Evolutionary conservation across 30 jellyfish, hydroid and myxozoan genomes (phyloP).

Genomic region (Aurelia sp.): DNA sequence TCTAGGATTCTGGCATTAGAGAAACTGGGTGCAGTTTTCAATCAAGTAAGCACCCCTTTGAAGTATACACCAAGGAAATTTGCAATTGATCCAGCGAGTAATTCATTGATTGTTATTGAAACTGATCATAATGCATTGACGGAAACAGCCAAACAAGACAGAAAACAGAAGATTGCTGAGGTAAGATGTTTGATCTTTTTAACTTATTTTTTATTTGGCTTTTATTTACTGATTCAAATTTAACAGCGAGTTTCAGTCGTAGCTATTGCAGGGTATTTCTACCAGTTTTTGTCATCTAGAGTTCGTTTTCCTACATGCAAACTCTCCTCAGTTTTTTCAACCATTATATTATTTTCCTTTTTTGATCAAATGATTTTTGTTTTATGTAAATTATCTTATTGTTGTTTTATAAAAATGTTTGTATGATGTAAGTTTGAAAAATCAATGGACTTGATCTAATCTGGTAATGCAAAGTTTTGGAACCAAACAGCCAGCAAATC

Average conservation of each 20-base stretch:
- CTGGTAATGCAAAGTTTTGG: not conserved
- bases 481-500: not conserved
- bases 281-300: not conserved
- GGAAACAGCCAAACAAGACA: slow-evolving; percentile 76
- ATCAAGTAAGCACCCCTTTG: slow-evolving; percentile 91
- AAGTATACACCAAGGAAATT: slow-evolving; percentile 96
- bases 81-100: slow-evolving; percentile 75
- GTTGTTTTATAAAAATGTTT: too few species aligned
- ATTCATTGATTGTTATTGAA: slow-evolving; percentile 77
- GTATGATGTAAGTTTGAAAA: too few species aligned
- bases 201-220: not conserved
- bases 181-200: slow-evolving; percentile 19
- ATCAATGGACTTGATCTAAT: not conserved
- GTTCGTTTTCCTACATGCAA: not conserved
- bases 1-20: slow-evolving; percentile 92
- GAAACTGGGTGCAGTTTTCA: slow-evolving; percentile 98
- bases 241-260: not conserved
- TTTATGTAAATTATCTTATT: too few species aligned
- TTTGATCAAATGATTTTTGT: too few species aligned
- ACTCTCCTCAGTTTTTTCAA: too few species aligned
- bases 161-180: slow-evolving; percentile 93
- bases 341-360: too few species aligned
- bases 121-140: slow-evolving; percentile 97
- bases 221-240: not conserved
- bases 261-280: too few species aligned